Conservation (phyloP, 1,140 invertebrate species). For the Tetraneura akinire region DNA sequence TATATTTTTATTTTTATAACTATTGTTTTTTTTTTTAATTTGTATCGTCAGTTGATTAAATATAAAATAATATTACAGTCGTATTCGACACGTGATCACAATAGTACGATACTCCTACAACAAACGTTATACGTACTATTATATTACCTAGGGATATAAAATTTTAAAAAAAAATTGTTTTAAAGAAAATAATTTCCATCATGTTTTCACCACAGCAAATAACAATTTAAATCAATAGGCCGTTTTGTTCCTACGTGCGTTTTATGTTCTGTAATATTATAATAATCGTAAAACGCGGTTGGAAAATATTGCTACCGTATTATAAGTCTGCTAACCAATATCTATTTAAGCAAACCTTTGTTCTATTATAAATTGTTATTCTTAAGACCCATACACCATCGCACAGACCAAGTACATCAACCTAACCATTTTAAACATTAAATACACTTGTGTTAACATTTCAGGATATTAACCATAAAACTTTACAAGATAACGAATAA, state of each 20-base stretch:
- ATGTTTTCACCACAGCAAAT: not conserved
- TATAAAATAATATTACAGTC: no score
- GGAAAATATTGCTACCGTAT: not conserved
- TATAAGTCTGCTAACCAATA: not conserved
- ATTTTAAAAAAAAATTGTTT: not conserved
- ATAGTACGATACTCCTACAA: not conserved
- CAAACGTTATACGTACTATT: not conserved
- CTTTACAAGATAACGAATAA: not conserved
- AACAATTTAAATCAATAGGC: not conserved
- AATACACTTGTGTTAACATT: not conserved
- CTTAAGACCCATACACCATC: not conserved
- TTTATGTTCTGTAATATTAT: not conserved
- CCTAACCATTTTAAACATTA: not conserved
- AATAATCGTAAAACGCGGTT: not conserved
- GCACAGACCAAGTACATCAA: not conserved
- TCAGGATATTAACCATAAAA: constrained; percentile 17
- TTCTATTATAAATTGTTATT: not conserved
- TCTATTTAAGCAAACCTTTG: not conserved
- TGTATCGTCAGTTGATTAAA: no score
- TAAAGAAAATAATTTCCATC: not conserved
- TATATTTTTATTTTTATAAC: no score
- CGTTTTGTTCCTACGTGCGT: not conserved
- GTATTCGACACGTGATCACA: constrained; percentile 5
- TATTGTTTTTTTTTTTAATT: no score
- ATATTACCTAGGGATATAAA: not conserved